Evolutionary conservation across 2,113 vertebrate genomes (phyloP), one percentile per base, ranked within the genome.

Genomic region (Burhinus bistriatus): DNA sequence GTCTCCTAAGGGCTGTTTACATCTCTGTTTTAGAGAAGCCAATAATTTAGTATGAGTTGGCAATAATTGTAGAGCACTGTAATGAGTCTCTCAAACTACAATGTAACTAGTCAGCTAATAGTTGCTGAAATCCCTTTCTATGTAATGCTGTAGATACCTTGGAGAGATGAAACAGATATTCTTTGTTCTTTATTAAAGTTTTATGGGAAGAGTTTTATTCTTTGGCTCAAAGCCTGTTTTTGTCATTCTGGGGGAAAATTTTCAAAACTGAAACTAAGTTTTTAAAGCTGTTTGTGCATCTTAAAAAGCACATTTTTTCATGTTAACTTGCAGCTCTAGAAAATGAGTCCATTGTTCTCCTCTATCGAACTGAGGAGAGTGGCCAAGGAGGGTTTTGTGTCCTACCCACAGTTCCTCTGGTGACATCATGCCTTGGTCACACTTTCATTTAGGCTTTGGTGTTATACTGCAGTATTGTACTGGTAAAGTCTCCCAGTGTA

Each of bases 41-140:
- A 65, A 34, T 94, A 95, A 97, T 97, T 97, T 97, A 96, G 86
- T 92, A 82, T 92, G 87, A 96, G 84, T 44, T 93, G 94, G 92
- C 95, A 96, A 83, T 96, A 97, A 97, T 95, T 96, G 79, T 15
- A 87, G 94, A 84, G 87, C n/a, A 32, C 55, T 52, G 19, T 69
- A 96, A 93, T 64, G 84, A 92, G 86, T 89, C 44, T 93, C 58
- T 89, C 44, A 87, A 92, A 78, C 68, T 89, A 34, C 54, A 80
- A 20, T 73, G 70, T 70, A 90, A 79, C 73, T 78, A 87, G 65
- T 91, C 85, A 90, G 80, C 58, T 97, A 95, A 94, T 47, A 89
- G 84, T 69, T 18, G 5, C 82, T 83, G 92, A 94, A 95, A 71
- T 62, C 47, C 58, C 32, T 80, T 78, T 86, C 68, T 65, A 42